These are phyloP conservation scores for Morinoia aosen DNA, from an alignment of 2,888 invertebrate genomes.

Conservation along the genomic window DNA sequence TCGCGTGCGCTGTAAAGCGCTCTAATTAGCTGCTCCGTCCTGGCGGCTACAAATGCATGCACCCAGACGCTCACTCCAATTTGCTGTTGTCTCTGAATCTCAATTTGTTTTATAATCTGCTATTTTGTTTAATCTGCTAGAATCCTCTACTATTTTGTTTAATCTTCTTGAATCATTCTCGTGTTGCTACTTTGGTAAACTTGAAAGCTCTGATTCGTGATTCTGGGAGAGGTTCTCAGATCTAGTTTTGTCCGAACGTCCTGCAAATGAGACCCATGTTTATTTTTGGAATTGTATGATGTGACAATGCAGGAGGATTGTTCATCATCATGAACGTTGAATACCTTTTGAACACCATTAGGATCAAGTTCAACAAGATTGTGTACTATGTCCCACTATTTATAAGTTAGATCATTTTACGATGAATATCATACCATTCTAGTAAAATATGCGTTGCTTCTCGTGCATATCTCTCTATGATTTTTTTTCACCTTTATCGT, in stretches of 20 bases:
- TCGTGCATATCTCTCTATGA: neutral
- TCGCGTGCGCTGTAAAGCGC: neutral
- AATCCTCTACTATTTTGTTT: too few relatives aligned
- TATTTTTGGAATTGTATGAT: neutral
- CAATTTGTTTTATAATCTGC: neutral
- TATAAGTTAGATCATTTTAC: neutral
- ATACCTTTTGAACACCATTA: neutral
- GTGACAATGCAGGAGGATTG: neutral
- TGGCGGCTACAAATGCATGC: neutral
- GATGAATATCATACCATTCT: neutral
- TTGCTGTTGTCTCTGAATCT: neutral
- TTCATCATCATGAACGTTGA: neutral
- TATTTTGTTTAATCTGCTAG: neutral
- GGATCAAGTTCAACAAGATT: neutral
- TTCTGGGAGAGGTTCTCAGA: neutral
- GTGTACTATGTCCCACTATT: neutral
- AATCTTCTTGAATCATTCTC: neutral
- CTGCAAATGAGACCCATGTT: neutral
- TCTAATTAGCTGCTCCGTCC: conserved; percentile 21
- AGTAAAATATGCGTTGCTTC: neutral
- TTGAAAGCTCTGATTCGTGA: neutral
- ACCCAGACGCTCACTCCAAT: neutral
- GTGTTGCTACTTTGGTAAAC: neutral
- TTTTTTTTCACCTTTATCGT: neutral
- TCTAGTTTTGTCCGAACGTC: neutral